These are phyloP conservation scores for Sebastes schlegelii DNA, from an alignment of 2,113 vertebrate species.

Conservation along the genomic window DNA sequence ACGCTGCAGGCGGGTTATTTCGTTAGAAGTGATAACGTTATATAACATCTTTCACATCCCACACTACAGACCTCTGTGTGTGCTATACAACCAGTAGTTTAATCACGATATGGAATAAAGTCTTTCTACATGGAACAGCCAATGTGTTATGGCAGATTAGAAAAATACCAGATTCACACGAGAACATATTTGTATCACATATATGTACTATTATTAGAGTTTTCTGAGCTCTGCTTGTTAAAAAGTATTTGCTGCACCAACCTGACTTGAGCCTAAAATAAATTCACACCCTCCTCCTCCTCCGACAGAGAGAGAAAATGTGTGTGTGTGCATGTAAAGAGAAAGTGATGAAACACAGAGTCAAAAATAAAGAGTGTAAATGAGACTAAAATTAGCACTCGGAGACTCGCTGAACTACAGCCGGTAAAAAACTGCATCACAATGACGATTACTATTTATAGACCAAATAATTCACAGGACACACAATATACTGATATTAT, in stretches of 20 bases:
- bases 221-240: not conserved
- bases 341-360: constrained; percentile 19
- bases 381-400: constrained; percentile 38
- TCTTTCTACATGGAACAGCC: not conserved
- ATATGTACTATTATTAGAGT: not conserved
- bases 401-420: constrained; percentile 17
- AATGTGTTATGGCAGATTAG: not conserved
- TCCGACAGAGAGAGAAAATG: constrained; percentile 8
- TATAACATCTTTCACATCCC: not conserved
- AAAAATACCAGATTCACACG: not conserved
- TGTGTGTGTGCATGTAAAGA: not conserved
- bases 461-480: not conserved
- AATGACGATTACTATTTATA: not conserved
- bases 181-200: not conserved
- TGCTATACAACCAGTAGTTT: not conserved
- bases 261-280: constrained; percentile 22
- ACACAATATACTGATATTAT: not conserved
- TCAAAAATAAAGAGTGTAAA: constrained; percentile 6
- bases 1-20: not conserved
- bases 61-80: not conserved
- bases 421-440: not conserved
- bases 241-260: not conserved
- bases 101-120: not conserved
- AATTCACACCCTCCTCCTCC: not conserved
- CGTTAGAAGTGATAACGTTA: constrained; percentile 4